Base-by-base conservation (phyloP, 2,113 vertebrate species). In the Nipponia nippon region DNA sequence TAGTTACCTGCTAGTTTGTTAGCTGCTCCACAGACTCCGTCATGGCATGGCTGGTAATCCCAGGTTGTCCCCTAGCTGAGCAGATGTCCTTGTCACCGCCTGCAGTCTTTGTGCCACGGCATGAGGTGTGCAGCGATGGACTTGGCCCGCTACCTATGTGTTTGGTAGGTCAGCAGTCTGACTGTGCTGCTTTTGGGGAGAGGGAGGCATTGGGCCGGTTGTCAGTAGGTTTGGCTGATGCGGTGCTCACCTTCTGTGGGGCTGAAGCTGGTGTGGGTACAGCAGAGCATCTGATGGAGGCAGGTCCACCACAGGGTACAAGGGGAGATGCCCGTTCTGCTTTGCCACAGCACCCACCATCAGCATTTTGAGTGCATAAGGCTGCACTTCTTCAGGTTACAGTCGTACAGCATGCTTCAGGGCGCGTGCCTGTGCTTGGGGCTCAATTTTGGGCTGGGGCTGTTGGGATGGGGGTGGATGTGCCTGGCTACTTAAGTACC, bases 281-380 rank as follows among this genome's bases (percentile, higher is more conserved):
- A 0, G 63, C 16, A 18, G 32, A 67, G 53, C 40, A 70, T 46
- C 40, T 44, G 27, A 18, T 47, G 59, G 30, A 50, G 23, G 21
- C 1, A 0, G 38, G 17, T 83, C 29, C 26, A 8, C 26, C 2
- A 0, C 8, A 38, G 22, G 4, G 8, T 53, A 25, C 11, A 16
- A 78, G 69, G 30, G 19, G 66, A 55, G 32, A 4, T 58, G 27
- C 49, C 55, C 10, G 3, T 71, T 71, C 71, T 27, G 17, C 34
- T 59, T 75, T 55, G 66, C 55, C 73, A 44, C 71, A 42, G 62
- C 47, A n/a, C 32, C 22, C 29, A 23, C 4, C 8, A 7, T 29
- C 65, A 86, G 61, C 47, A 13, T 53, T 79, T 42, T 56, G 87
- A 32, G 49, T 27, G 25, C 21, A 9, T 55, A 49, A 18, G 11